Evolutionary conservation across 2,797 vertebrate species (phyloP), one percentile per base, ranked within the genome.

Genomic region (Rallus crepitans): DNA sequence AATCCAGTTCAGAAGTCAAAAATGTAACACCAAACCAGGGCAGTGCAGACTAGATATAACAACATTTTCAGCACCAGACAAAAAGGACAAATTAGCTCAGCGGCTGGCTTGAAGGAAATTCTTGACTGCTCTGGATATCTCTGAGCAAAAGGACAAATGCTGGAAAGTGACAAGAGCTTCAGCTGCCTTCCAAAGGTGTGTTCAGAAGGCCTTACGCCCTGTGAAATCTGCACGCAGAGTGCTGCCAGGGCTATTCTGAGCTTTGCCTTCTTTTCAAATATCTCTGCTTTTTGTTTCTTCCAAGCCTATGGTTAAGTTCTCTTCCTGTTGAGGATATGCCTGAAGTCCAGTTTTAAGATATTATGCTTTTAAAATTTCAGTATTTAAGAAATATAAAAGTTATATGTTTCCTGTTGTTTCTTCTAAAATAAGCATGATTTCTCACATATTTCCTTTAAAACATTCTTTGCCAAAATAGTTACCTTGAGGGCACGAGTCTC

Each of bases 71-170:
- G 85, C 78, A 82, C 28, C 39, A 87, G 93, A 89, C 82, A 86
- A 88, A 78, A 30, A 86, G 82, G 64, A 91, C 52, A 96, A 97
- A 92, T 82, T 64, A 73, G 42, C 82, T 90, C 64, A 91, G 69
- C 3, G 13, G 27, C 71, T 25, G 83, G 81, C 82, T 82, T 90
- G 89, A 94, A 96, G 95, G 97, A 98, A 98, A 97, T 81, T 91
- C 94, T 96, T 96, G 72, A 93, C 92, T 85, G 68, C 87, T 96
- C 91, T 87, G 94, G 93, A 97, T 94, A 96, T 96, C 72, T 95
- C 60, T 94, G 94, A 96, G 77, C 59, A 93, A 95, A 97, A 97
- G 78, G 82, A 95, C 65, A 76, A 17, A 25, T 60, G 86, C 56
- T 92, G 87, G 69, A 96, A 94, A 70, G 59, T 31, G 87, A 80